These are phyloP conservation scores for Leucania comma DNA, from an alignment of 2,888 invertebrate species.

Conservation along the genomic window DNA sequence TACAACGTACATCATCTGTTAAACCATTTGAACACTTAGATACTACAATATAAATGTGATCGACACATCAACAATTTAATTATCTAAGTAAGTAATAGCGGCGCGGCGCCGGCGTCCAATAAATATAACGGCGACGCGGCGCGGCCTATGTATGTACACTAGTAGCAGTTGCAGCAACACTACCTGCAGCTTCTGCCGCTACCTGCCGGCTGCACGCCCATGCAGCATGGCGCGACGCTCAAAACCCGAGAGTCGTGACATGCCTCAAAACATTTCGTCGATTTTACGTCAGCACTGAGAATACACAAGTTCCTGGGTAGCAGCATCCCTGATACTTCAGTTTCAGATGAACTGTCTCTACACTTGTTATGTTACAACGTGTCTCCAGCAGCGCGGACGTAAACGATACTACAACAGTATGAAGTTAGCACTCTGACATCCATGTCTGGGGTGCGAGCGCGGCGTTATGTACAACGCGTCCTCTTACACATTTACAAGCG, in stretches of 20 bases:
- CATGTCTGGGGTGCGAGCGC: constrained; percentile 50
- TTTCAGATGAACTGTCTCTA: constrained; percentile 44
- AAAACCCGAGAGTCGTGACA: constrained; percentile 24
- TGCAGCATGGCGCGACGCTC: constrained; percentile 23
- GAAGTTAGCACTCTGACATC: constrained; percentile 34
- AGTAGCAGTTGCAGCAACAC: constrained; percentile 15
- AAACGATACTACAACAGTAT: constrained; percentile 42
- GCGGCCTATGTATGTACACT: constrained; percentile 34
- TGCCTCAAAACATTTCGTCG: constrained; percentile 25
- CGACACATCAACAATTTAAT: constrained; percentile 81
- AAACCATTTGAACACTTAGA: constrained; percentile 81
- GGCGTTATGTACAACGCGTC: constrained; percentile 53
- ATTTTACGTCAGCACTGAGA: constrained; percentile 37
- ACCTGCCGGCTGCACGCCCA: constrained; percentile 24
- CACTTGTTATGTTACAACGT: constrained; percentile 48
- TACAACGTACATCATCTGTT: constrained; percentile 76
- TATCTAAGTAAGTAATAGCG: constrained; percentile 73
- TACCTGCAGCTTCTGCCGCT: background rate
- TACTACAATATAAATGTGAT: constrained; percentile 79
- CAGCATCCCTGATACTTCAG: constrained; percentile 35
- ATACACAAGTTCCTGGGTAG: constrained; percentile 47
- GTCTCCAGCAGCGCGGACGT: constrained; percentile 47
- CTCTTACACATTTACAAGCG: constrained; percentile 61
- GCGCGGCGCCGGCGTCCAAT: constrained; percentile 51
- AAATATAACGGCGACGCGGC: constrained; percentile 56